phyloP scores from a whole-genome alignment of 2,797 vertebrate genomes.

The Euphonia xanthogaster region DNA sequence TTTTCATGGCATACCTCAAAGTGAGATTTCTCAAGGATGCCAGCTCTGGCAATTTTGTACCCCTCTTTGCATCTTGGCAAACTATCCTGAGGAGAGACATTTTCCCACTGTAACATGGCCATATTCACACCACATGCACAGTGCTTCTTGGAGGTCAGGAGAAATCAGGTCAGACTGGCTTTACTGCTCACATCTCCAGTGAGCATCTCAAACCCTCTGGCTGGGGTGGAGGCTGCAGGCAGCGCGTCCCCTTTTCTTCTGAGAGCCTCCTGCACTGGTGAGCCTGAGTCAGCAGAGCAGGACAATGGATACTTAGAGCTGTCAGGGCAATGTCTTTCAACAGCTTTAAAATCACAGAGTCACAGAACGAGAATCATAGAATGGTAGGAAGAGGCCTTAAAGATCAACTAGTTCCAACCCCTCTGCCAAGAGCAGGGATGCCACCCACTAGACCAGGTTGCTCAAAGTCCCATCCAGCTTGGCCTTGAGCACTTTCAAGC shows the following conservation, averaged over 20 bases:
- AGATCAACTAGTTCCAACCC: neutral
- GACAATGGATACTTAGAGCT: neutral
- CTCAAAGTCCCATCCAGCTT: neutral
- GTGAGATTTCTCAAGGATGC: neutral
- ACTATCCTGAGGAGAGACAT: neutral
- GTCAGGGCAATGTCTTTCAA: neutral
- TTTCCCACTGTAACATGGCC: neutral
- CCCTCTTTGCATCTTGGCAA: neutral
- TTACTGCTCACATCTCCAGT: neutral
- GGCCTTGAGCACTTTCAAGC: neutral
- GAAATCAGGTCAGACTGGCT: neutral
- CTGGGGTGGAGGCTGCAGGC: neutral
- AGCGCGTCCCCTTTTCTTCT: fast-evolving
- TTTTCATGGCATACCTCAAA: neutral
- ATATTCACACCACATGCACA: neutral
- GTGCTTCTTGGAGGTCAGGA: neutral
- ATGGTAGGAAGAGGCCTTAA: neutral
- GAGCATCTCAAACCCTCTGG: neutral
- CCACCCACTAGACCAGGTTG: neutral
- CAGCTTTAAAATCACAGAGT: neutral
- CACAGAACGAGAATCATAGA: neutral
- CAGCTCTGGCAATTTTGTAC: neutral
- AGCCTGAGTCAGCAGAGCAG: neutral
- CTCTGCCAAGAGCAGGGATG: neutral
- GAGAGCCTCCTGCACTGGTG: neutral